Evolutionary conservation across 2,113 vertebrate genomes (phyloP), one percentile per base, ranked within the genome.

Genomic region (Salvator merianae): DNA sequence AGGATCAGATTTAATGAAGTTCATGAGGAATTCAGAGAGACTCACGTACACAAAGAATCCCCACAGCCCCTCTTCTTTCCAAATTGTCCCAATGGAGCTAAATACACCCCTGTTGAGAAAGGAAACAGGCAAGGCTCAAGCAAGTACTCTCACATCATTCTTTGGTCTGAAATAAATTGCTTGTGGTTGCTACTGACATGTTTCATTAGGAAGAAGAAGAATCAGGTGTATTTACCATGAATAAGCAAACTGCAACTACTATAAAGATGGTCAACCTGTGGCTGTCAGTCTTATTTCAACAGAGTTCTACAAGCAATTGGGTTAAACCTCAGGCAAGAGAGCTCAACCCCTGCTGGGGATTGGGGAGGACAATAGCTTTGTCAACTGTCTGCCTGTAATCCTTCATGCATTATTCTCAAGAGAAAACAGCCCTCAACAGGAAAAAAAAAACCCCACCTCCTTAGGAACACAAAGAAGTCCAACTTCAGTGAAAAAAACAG

Each of bases 1-100:
- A 16, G 83, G 81, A 79, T 38, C 0, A 0, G 50, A 50, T 43
- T 68, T 38, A 0, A 2, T 72, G 26, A 87, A 28, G 79, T 84
- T 40, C 71, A 5, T 2, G 28, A 81, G 50, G 26, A 32, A 75
- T 72, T 86, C 91, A 50, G 10, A 78, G 14, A 84, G 85, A 96
- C 96, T 96, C 95, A 96, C 97, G 96, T 94, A 98, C 98, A 95
- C 96, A 18, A 98, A 98, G 92, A 98, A 98, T 84, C 97, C 97
- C 89, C 96, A 90, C 38, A 98, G 90, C 47, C 98, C 98, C 88
- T 98, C 98, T 88, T 98, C 97, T 90, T 97, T 96, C 89, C 97
- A 95, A 89, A 98, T 98, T 92, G 94, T 97, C 91, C 93, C 66
- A 0, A 98, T 92, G 88, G 96, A 96, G 12, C 96, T 95, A 93